phyloP scores from a whole-genome alignment of 2,888 invertebrate genomes.

The Furcula furcula region DNA sequence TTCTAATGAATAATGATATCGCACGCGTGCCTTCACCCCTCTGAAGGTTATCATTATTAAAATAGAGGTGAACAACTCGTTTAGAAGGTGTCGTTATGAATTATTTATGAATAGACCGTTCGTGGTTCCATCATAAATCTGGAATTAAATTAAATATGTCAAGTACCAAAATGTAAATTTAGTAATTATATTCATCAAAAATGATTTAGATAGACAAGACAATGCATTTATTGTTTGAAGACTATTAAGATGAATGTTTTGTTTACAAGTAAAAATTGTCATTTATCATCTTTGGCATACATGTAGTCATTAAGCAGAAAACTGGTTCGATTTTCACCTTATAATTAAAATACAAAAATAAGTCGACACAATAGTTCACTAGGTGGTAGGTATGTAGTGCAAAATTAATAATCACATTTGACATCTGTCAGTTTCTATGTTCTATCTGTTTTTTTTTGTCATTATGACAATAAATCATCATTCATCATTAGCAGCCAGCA shows the following conservation, averaged over 20 bases:
- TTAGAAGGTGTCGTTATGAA: background rate
- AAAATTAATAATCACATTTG: no score
- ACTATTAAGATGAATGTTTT: no score
- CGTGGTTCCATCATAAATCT: background rate
- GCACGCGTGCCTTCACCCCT: background rate
- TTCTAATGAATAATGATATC: background rate
- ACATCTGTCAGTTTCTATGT: no score
- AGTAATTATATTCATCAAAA: background rate
- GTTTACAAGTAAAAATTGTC: no score
- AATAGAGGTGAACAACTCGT: background rate
- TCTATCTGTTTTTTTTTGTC: no score
- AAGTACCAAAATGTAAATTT: background rate
- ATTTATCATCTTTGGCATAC: no score
- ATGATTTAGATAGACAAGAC: background rate
- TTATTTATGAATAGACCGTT: background rate
- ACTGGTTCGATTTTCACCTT: no score
- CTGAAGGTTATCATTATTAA: background rate
- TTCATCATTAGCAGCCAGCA: no score
- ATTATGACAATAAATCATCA: no score
- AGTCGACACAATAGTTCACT: no score
- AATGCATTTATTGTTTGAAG: background rate
- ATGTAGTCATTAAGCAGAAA: no score
- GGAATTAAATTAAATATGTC: background rate
- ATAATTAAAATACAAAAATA: background rate
- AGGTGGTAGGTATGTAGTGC: no score